Base-by-base conservation (phyloP, 2,797 vertebrate species). In the Gallinago nigripennis region DNA sequence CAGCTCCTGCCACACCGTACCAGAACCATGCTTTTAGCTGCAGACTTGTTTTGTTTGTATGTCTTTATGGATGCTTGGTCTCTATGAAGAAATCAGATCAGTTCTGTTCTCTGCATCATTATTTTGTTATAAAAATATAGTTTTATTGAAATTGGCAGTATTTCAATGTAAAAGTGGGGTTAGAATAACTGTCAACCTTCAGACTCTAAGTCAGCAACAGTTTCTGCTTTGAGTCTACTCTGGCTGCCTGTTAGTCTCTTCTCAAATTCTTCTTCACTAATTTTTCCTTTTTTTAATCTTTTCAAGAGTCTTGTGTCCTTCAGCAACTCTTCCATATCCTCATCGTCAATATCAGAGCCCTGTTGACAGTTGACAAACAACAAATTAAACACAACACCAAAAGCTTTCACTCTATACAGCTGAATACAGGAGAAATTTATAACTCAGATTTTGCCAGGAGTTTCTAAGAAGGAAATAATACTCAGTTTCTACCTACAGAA, bases 231-330 rank as follows among this genome's bases (percentile, higher is more conserved):
- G 16, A 27, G 16, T 43, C 41, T 58, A 14, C 56, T 93, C 56
- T 84, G 58, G 8, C 77, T 73, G 14, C 92, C 73, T 65, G 97
- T 97, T 53, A 99, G 24, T 72, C 97, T 98, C 86, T 98, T 98
- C 90, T 99, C 99, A 90, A 99, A 99, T 95, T 99, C 99, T 75
- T 99, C 99, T 95, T 98, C 98, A 1, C 97, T 99, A 57, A 99
- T 99, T 95, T 98, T 98, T 8, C 99, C 98, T 90, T 98, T 99
- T 96, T 99, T 99, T 5, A 99, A 96, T 91, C 97, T 99, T 97
- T 99, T 99, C 69, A 99, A 98, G 87, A 99, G 98, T 45, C 99
- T 98, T 2, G 99, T 99, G 96, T 99, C 99, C 4, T 96, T 98
- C 56, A 99, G 94, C 53, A 99, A 94, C 94, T 99, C 99, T 23